These are phyloP conservation scores for Sminthopsis crassicaudata DNA, from an alignment of 2,113 vertebrate species.

Conservation along the genomic window DNA sequence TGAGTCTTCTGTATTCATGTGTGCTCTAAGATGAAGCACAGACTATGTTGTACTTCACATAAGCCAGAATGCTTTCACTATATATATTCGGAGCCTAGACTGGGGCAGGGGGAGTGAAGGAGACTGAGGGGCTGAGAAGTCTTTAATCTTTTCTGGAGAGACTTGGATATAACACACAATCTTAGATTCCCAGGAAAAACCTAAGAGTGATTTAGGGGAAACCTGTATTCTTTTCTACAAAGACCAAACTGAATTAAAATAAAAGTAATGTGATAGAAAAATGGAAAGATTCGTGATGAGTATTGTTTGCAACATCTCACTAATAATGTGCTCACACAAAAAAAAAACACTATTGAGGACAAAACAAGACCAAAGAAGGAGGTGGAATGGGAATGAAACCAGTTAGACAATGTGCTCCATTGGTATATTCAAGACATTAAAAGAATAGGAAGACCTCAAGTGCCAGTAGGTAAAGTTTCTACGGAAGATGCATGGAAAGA, in stretches of 20 bases:
- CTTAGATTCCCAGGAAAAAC: neutral
- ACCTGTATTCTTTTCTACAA: neutral
- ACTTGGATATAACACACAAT: neutral
- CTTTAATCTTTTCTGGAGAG: neutral
- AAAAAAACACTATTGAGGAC: neutral
- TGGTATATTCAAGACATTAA: too few relatives aligned
- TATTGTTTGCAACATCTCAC: neutral
- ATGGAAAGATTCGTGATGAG: neutral
- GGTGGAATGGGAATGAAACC: neutral
- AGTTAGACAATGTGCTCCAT: neutral
- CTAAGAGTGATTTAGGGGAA: neutral
- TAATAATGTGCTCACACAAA: neutral
- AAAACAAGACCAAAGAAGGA: neutral
- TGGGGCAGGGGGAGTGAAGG: neutral
- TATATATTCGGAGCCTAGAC: neutral
- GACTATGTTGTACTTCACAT: neutral
- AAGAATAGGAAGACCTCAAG: neutral
- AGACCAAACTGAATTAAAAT: too few relatives aligned
- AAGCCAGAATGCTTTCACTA: neutral
- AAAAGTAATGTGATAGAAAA: neutral
- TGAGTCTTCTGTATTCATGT: too few relatives aligned
- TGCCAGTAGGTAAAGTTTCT: neutral
- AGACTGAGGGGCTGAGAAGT: neutral
- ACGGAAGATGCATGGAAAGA: neutral
- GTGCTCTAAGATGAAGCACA: neutral